These are phyloP conservation scores for Acrobeloides nanus DNA, from an alignment of 2,888 invertebrate genomes.

Conservation along the genomic window DNA sequence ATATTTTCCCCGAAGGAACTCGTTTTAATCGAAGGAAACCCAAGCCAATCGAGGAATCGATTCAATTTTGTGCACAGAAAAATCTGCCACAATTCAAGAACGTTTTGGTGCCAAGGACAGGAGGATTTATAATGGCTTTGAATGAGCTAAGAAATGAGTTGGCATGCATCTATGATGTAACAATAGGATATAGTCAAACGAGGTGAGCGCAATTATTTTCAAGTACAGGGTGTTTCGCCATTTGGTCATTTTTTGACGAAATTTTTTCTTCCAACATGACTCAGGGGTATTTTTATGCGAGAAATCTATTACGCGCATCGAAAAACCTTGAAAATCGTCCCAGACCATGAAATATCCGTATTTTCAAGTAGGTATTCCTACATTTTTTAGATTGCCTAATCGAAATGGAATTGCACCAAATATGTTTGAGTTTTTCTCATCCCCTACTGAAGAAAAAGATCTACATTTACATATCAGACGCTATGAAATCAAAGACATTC, in stretches of 20 bases:
- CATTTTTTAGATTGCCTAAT: slow-evolving; percentile 10
- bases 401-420: slow-evolving; percentile 24
- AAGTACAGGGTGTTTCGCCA: too few relatives aligned
- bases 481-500: slow-evolving; percentile 21
- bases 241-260: too few relatives aligned
- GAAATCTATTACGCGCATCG: too few relatives aligned
- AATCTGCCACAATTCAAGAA: slow-evolving; percentile 25
- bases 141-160: slow-evolving; percentile 29
- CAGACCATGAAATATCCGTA: too few relatives aligned
- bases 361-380: too few relatives aligned
- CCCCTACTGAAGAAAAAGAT: slow-evolving; percentile 14
- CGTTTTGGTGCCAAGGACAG: slow-evolving; percentile 38
- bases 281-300: too few relatives aligned
- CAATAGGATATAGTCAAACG: slow-evolving; percentile 44
- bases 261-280: too few relatives aligned
- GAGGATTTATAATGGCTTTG: slow-evolving; percentile 36
- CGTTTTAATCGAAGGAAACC: slow-evolving; percentile 22
- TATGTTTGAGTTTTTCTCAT: slow-evolving; percentile 47
- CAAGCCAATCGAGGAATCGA: slow-evolving; percentile 26
- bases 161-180: slow-evolving; percentile 46
- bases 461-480: slow-evolving; percentile 23
- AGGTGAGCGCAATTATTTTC: slow-evolving; percentile 22
- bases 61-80: slow-evolving; percentile 20
- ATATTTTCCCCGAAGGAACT: slow-evolving; percentile 46
- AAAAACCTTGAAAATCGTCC: too few relatives aligned